Conservation (phyloP, 2,888 invertebrate species). For the Eilema caniola region DNA sequence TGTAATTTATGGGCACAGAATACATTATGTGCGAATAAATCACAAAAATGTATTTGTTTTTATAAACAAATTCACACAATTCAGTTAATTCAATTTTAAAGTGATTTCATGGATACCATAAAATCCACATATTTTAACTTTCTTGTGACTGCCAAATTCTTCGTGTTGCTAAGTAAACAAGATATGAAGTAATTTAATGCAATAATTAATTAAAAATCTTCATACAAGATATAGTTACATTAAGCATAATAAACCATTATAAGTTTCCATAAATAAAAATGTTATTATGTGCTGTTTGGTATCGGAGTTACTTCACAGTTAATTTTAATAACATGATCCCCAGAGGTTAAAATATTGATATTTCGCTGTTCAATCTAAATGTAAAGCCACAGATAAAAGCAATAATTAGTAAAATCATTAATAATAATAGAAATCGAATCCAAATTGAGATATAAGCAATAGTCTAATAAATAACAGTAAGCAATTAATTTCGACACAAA, state of each 20-base stretch:
- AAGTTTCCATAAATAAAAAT: background rate
- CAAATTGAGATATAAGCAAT: slow-evolving; percentile 61
- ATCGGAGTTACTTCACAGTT: background rate
- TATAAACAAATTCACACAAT: too few relatives aligned
- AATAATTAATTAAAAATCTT: background rate
- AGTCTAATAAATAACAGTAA: slow-evolving; percentile 62
- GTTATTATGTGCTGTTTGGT: background rate
- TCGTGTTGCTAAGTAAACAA: too few relatives aligned
- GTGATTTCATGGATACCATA: too few relatives aligned
- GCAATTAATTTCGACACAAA: slow-evolving; percentile 68
- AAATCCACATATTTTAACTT: too few relatives aligned
- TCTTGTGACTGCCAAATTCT: too few relatives aligned
- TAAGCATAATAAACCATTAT: background rate
- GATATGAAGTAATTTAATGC: too few relatives aligned
- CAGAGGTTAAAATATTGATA: slow-evolving; percentile 7
- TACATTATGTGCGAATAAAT: too few relatives aligned
- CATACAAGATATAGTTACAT: background rate
- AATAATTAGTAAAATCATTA: slow-evolving; percentile 46
- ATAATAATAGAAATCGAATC: slow-evolving; percentile 49
- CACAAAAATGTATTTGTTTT: too few relatives aligned
- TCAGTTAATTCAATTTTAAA: too few relatives aligned
- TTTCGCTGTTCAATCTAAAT: slow-evolving; percentile 5
- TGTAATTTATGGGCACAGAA: background rate
- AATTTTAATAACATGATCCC: background rate
- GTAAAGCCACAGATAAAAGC: slow-evolving; percentile 17